Evolutionary conservation across 2,797 vertebrate species (phyloP), one percentile per base, ranked within the genome.

Genomic region (Dicrostonyx torquatus): DNA sequence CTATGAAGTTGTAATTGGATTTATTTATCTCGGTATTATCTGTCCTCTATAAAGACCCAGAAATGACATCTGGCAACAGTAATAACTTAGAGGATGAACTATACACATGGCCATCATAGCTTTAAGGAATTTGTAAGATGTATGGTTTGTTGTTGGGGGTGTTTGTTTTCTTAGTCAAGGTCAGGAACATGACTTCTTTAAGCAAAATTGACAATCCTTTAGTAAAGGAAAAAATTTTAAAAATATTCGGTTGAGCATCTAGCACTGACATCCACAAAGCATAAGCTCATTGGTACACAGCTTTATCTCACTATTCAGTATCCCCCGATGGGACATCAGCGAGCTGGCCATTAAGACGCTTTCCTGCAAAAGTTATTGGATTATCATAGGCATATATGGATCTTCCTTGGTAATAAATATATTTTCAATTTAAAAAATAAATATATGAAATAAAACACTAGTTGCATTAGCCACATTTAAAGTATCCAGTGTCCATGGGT

Each of bases 381-480:
- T 73, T 64, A 70, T 70, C 76, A 85, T 13, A 87, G 84, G 87
- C 20, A 92, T 43, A 29, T 14, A 26, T 53, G 17, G 37, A 45
- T 96, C 20, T 68, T 90, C 43, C 14, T 50, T 87, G 43, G 68
- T 60, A 82, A 89, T 76, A 90, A 92, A 94, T 73, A 83, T 87
- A 89, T 72, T 93, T 94, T 93, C 40, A 70, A 79, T 68, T 87
- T 96, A 22, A 58, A 58, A 58, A 58, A 22, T 20, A 89, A 87
- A n/a, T 37, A 53, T 94, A n/a, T 48, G 34, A 75, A 83, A 75
- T 80, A 31, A 85, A 87, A 91, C 26, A 31, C 53, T 77, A 53
- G 22, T 68, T 77, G 13, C 4, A 26, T 40, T 55, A 22, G 77
- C 45, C 50, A 40, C n/a, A 58, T 93, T 85, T 93, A 75, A 62